A percentile compares a stretch with the other conserved stretches of the same genome.
phyloP scores from a whole-genome alignment of 1,140 invertebrate species.

The Parapsyche elsis region DNA sequence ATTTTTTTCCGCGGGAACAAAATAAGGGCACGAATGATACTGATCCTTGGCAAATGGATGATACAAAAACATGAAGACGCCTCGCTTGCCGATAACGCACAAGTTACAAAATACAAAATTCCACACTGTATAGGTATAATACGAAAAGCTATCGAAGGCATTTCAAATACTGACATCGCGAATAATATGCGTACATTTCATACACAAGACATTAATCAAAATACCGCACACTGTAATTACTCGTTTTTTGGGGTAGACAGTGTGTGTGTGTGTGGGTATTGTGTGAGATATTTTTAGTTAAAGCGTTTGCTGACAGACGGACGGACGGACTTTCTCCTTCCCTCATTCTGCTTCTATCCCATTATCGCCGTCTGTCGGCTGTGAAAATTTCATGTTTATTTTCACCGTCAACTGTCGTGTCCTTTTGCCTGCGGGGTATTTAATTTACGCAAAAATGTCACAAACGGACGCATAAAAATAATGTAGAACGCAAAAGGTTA shows the following conservation, averaged over 20 bases:
- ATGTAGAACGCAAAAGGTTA: no score
- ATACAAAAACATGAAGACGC: not conserved
- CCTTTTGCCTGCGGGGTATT: not conserved
- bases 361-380: not conserved
- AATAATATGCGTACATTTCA: no score
- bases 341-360: not conserved
- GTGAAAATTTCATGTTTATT: conserved; percentile 16
- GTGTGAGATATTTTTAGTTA: no score
- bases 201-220: no score
- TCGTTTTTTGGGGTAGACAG: no score
- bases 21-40: conserved; percentile 18
- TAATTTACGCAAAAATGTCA: conserved; percentile 1
- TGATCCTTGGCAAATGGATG: conserved; percentile 16
- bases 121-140: no score
- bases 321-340: not conserved
- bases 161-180: no score
- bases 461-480: conserved; percentile 7
- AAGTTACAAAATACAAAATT: no score
- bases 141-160: no score
- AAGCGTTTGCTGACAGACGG: not conserved
- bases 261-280: no score
- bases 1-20: conserved; percentile 6
- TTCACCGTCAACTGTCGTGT: not conserved
- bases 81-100: no score
- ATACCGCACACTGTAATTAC: no score